Conservation (phyloP, 2,797 vertebrate species). For the Sebastes trivittatus region DNA sequence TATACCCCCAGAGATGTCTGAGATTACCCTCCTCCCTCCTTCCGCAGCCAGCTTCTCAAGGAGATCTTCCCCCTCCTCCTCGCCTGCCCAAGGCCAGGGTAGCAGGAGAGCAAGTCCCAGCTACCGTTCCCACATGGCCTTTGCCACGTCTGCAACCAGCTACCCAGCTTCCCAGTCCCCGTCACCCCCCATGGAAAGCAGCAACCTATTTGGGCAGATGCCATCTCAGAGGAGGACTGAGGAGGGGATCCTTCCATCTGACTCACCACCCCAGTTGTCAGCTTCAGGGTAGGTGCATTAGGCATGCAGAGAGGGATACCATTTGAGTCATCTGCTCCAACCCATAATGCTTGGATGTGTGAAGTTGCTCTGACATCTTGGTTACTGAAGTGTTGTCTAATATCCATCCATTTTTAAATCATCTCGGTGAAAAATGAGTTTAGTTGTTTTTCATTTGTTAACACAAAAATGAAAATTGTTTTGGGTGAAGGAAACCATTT, state of each 20-base stretch:
- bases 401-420: conserved; percentile 39
- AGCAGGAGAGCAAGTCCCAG: conserved; percentile 86
- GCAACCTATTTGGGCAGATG: conserved; percentile 93
- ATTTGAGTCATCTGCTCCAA: conserved; percentile 75
- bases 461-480: conserved; percentile 22
- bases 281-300: conserved; percentile 95
- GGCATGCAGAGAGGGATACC: conserved; percentile 73
- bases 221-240: conserved; percentile 90
- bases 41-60: conserved; percentile 95
- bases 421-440: conserved; percentile 41
- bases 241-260: conserved; percentile 95
- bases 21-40: conserved; percentile 96
- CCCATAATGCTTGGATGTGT: conserved; percentile 74
- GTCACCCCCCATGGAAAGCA: conserved; percentile 88
- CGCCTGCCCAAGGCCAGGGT: conserved; percentile 88
- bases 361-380: conserved; percentile 65
- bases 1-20: conserved; percentile 89
- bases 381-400: conserved; percentile 44
- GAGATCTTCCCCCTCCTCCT: conserved; percentile 95
- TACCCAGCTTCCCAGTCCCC: conserved; percentile 89
- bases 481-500: conserved; percentile 59
- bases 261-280: conserved; percentile 93
- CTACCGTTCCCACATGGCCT: conserved; percentile 90
- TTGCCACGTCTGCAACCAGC: conserved; percentile 90
- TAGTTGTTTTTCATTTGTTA: conserved; percentile 22